phyloP scores from a whole-genome alignment of 2,888 invertebrate species.

The Aphrophora alni region DNA sequence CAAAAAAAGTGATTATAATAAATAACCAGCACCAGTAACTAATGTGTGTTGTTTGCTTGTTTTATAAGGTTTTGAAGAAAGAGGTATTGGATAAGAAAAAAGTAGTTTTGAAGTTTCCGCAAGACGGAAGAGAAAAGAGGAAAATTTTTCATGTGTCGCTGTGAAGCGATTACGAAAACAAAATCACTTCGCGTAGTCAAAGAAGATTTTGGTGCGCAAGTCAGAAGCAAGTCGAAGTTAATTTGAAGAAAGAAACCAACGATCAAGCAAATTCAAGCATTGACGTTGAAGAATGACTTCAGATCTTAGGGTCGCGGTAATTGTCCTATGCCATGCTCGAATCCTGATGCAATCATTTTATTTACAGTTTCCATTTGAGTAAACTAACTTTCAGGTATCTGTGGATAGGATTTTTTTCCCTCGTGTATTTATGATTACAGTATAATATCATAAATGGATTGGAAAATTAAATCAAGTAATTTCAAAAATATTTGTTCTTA shows the following conservation, averaged over 20 bases:
- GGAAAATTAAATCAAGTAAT: no score
- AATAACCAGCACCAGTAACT: conserved; percentile 2
- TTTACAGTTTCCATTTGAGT: no score
- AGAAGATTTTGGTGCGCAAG: conserved; percentile 9
- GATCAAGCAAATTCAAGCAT: background rate
- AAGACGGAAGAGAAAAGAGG: conserved; percentile 9
- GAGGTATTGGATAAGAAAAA: conserved; percentile 5
- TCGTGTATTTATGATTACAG: no score
- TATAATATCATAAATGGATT: no score
- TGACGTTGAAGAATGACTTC: background rate
- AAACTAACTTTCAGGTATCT: no score
- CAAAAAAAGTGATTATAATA: background rate
- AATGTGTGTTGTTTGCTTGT: conserved; percentile 34
- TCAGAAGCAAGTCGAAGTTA: background rate
- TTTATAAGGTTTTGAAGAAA: conserved; percentile 38
- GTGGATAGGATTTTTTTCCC: no score
- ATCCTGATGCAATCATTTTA: background rate
- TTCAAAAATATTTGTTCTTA: no score
- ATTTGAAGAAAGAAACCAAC: background rate
- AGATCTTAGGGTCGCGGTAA: background rate
- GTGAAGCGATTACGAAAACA: background rate
- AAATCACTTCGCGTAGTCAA: background rate
- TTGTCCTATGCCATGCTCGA: background rate
- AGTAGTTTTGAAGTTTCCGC: conserved; percentile 9
- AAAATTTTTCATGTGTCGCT: background rate